Evolutionary conservation across 1,140 invertebrate genomes (phyloP).

Genomic region (Lordiphosa mommai): DNA sequence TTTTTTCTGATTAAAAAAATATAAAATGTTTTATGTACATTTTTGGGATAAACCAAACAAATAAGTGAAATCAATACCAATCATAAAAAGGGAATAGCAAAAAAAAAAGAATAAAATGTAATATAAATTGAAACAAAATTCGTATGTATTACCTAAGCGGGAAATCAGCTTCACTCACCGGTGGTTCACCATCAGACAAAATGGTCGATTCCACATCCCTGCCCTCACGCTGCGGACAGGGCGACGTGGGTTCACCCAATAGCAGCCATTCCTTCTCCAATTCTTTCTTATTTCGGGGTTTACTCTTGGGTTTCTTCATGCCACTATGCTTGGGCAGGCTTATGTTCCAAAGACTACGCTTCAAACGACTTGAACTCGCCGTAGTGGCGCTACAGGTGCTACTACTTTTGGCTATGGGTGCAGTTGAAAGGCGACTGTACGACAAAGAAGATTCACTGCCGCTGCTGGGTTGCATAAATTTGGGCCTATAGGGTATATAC

Average conservation of each 20-base stretch:
- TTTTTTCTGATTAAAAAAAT: too few species aligned
- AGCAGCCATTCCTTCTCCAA: slow-evolving; percentile 78
- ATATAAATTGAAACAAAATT: too few species aligned
- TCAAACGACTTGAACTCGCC: slow-evolving; percentile 36
- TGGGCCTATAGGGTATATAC: slow-evolving; percentile 68
- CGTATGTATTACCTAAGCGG: too few species aligned
- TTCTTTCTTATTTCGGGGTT: slow-evolving; percentile 63
- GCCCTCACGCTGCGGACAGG: slow-evolving; percentile 55
- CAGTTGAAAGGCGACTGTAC: slow-evolving; percentile 71
- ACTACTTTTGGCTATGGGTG: slow-evolving; percentile 53
- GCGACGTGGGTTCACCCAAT: slow-evolving; percentile 75
- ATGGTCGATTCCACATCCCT: slow-evolving; percentile 73
- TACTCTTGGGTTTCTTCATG: slow-evolving; percentile 60
- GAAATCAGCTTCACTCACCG: too few species aligned
- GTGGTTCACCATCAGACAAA: slow-evolving; percentile 64
- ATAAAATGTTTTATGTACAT: too few species aligned
- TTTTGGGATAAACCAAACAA: too few species aligned
- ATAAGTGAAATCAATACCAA: too few species aligned
- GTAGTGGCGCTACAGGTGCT: slow-evolving; percentile 40
- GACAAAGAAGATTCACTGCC: slow-evolving; percentile 67
- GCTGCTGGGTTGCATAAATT: slow-evolving; percentile 63
- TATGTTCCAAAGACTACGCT: slow-evolving; percentile 74
- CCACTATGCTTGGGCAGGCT: slow-evolving; percentile 54
- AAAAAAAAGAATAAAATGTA: too few species aligned
- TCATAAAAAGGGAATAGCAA: too few species aligned